phyloP scores from a whole-genome alignment of 2,888 invertebrate genomes.

The Scaptomyza polygonia region DNA sequence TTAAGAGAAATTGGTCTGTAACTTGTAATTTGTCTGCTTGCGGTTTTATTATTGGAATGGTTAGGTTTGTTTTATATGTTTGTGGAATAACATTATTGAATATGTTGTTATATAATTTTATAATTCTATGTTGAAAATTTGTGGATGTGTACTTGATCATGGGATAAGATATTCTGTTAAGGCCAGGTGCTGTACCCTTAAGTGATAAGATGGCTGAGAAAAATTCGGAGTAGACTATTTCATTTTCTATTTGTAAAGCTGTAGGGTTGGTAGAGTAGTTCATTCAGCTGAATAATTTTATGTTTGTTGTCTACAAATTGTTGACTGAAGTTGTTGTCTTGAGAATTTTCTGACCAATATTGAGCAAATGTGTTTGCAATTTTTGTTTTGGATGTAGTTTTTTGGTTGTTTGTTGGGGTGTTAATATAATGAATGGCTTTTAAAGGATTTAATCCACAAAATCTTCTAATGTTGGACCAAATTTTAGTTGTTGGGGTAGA shows the following conservation, averaged over 20 bases:
- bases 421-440: constrained; percentile 9
- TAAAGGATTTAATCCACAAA: too few species aligned
- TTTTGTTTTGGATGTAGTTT: background rate
- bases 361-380: background rate
- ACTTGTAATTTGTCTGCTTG: constrained; percentile 1
- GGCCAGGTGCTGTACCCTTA: too few species aligned
- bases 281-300: background rate
- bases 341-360: constrained; percentile 15
- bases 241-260: constrained; percentile 9
- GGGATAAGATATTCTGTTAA: background rate
- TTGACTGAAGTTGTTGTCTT: constrained; percentile 2
- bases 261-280: background rate
- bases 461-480: too few species aligned
- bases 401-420: constrained; percentile 1
- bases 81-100: constrained; percentile 21
- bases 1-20: background rate
- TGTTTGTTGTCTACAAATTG: background rate
- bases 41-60: constrained; percentile 16
- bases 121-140: constrained; percentile 12
- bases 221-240: constrained; percentile 3
- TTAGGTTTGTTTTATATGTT: constrained; percentile 18
- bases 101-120: constrained; percentile 17
- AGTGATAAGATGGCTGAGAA: constrained; percentile 4
- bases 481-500: too few species aligned
- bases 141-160: constrained; percentile 15